Percentiles rank a stretch among this genome's conserved stretches.
These are phyloP conservation scores for Nezara viridula DNA, from an alignment of 2,888 invertebrate species.

Conservation along the genomic window DNA sequence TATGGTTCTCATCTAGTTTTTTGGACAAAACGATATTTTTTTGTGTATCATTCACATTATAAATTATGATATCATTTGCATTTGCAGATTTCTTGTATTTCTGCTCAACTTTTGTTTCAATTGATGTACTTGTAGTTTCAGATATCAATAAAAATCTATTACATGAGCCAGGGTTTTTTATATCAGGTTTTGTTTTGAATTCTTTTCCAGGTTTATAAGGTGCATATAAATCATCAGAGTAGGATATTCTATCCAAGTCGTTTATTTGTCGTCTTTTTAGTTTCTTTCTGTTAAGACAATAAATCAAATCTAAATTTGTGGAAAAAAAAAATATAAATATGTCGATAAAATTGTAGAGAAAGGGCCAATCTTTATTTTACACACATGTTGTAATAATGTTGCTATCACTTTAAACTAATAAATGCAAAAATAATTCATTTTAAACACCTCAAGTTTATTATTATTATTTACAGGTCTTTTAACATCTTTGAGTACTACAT, in stretches of 20 bases:
- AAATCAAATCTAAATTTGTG: background rate
- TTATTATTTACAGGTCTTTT: too few species aligned
- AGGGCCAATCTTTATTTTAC: too few species aligned
- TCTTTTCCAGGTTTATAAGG: constrained; percentile 23
- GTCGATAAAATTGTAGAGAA: too few species aligned
- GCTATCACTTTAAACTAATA: too few species aligned
- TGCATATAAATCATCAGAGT: background rate
- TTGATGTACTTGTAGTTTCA: background rate
- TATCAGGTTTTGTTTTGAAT: background rate
- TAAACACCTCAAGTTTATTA: too few species aligned
- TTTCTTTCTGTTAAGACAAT: background rate
- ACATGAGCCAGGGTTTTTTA: background rate
- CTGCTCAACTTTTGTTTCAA: background rate
- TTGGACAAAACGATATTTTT: background rate
- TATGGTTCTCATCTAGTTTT: background rate
- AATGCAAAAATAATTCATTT: too few species aligned
- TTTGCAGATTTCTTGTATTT: background rate
- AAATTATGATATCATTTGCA: background rate
- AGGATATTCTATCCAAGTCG: background rate
- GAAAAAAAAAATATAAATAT: background rate
- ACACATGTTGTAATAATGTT: too few species aligned
- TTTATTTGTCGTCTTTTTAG: background rate
- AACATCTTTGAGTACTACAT: too few species aligned
- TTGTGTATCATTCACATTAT: background rate
- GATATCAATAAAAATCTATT: constrained; percentile 11